Evolutionary conservation across 2,797 vertebrate species (phyloP).

Genomic region (Hippocampus kuda): DNA sequence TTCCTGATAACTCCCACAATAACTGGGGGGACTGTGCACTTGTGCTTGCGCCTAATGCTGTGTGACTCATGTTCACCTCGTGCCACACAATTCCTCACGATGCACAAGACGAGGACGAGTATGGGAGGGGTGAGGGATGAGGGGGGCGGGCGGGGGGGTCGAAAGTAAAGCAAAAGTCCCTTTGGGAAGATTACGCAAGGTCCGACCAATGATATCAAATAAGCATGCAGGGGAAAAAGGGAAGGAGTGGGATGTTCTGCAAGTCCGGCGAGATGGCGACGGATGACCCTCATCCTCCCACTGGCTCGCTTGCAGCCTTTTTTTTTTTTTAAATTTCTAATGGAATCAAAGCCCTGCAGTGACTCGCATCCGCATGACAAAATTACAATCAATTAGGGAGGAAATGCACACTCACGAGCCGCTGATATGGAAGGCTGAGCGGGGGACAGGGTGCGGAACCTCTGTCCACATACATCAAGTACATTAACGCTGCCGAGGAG

Average conservation of each 20-base stretch:
- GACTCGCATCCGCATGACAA: constrained; percentile 32
- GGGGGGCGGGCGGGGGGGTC: background rate
- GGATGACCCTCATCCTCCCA: constrained; percentile 32
- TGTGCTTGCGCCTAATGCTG: constrained; percentile 34
- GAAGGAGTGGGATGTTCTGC: constrained; percentile 43
- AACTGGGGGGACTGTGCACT: constrained; percentile 19
- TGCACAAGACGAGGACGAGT: constrained; percentile 16
- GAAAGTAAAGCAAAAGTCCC: constrained; percentile 35
- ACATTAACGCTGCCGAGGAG: constrained; percentile 16
- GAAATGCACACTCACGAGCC: constrained; percentile 19
- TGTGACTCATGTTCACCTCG: constrained; percentile 25
- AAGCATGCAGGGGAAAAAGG: constrained; percentile 25
- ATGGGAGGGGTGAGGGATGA: constrained; percentile 16
- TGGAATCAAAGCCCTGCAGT: constrained; percentile 38
- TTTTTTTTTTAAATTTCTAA: constrained; percentile 24
- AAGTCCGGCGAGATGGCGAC: constrained; percentile 32
- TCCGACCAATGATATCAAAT: constrained; percentile 48
- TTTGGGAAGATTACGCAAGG: constrained; percentile 51
- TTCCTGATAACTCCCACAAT: constrained; percentile 16
- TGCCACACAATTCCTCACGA: constrained; percentile 30
- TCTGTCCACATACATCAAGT: constrained; percentile 30
- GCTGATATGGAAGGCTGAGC: constrained; percentile 21
- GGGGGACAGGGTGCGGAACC: constrained; percentile 16
- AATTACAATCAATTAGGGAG: constrained; percentile 44
- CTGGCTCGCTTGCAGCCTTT: constrained; percentile 21